A percentile compares a stretch with the other conserved stretches of the same genome.
These are phyloP conservation scores for Lepus townsendii DNA, from an alignment of 2,797 vertebrate genomes.

Conservation along the genomic window DNA sequence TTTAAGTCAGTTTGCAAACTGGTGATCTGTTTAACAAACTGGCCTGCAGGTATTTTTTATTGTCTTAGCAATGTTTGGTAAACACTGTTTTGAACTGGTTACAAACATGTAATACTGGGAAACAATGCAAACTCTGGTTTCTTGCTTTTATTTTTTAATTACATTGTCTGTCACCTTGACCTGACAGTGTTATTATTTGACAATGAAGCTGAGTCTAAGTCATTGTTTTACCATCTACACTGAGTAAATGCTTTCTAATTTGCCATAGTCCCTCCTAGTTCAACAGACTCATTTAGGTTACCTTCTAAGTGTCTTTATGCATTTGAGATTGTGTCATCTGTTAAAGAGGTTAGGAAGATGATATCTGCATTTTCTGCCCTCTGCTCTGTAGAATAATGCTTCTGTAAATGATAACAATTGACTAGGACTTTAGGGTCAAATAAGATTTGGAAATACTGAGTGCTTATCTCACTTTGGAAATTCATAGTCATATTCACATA, in stretches of 20 bases:
- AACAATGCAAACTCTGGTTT: neutral
- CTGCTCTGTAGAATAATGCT: neutral
- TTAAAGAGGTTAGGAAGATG: neutral
- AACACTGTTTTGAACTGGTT: conserved; percentile 34
- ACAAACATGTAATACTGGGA: neutral
- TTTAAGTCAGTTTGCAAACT: conserved; percentile 1
- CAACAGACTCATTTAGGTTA: neutral
- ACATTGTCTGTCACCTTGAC: neutral
- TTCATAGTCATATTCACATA: neutral
- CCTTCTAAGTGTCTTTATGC: neutral
- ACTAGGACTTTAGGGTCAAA: neutral
- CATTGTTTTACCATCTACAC: neutral
- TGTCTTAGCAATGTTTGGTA: neutral
- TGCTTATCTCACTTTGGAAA: neutral
- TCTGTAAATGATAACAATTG: neutral
- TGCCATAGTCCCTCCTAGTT: neutral
- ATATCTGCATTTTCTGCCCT: conserved; percentile 18
- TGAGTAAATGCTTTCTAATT: neutral
- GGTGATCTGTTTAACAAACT: neutral
- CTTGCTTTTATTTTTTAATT: neutral
- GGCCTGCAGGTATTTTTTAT: neutral
- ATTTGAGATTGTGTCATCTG: neutral
- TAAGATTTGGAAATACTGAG: neutral
- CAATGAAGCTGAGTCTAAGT: neutral
- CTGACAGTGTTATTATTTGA: neutral